phyloP scores from a whole-genome alignment of 2,113 vertebrate genomes.

The Crotophaga sulcirostris region DNA sequence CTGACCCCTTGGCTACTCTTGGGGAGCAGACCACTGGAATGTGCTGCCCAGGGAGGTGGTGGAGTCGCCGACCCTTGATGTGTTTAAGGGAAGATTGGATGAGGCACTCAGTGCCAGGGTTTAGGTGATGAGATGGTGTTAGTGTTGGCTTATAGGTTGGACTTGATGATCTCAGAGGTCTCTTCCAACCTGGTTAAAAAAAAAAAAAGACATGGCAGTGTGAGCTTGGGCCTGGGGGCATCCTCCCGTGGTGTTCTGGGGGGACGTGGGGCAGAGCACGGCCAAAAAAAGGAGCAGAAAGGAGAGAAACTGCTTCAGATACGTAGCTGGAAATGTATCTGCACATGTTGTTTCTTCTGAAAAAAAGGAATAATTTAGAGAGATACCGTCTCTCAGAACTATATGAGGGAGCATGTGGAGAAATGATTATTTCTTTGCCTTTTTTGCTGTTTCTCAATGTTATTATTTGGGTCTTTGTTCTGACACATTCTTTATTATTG shows the following conservation, averaged over 20 bases:
- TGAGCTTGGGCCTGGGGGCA: accelerated
- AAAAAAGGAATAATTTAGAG: neutral
- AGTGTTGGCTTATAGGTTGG: no score
- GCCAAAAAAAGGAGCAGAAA: neutral
- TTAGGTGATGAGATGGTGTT: no score
- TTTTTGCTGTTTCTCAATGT: neutral
- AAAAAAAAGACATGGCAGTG: neutral
- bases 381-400: neutral
- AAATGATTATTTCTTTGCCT: neutral
- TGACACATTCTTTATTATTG: neutral
- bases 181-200: no score
- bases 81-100: no score
- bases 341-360: neutral
- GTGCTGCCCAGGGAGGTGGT: no score
- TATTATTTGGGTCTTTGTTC: conserved; percentile 32
- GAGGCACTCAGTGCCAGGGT: no score
- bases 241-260: neutral
- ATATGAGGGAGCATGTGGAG: neutral
- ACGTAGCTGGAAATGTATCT: neutral
- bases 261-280: accelerated
- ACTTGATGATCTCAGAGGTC: no score
- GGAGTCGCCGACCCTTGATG: no score
- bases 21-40: no score
- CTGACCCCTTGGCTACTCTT: neutral
- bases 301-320: neutral